A percentile compares a stretch with the other conserved stretches of the same genome.
Evolutionary conservation across 35 echinoderm and acorn worm species (phyloP).

Genomic region (Holothuria glaberrima): DNA sequence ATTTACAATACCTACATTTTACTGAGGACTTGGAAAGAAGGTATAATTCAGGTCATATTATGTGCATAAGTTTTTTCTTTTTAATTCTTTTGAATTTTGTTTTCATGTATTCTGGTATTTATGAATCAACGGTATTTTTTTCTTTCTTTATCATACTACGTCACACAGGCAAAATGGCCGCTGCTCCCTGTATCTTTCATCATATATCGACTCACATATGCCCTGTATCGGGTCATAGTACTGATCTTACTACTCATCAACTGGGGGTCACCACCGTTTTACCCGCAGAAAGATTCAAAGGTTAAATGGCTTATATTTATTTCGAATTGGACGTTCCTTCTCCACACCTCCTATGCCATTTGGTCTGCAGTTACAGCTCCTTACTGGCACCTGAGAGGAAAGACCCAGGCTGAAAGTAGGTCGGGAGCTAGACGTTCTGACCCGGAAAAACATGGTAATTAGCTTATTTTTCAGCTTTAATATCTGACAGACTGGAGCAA

Average conservation of each 20-base stretch:
- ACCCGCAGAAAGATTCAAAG: slow-evolving; percentile 63
- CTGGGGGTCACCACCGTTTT: slow-evolving; percentile 75
- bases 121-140: too few relatives aligned
- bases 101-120: too few relatives aligned
- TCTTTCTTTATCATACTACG: too few relatives aligned
- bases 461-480: too few relatives aligned
- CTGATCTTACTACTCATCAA: slow-evolving; percentile 34
- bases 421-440: too few relatives aligned
- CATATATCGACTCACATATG: slow-evolving; percentile 53
- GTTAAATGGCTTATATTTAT: slow-evolving; percentile 89
- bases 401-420: background rate
- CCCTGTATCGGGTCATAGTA: slow-evolving; percentile 63
- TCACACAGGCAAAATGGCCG: slow-evolving; percentile 70
- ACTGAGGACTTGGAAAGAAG: too few relatives aligned
- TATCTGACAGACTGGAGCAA: too few relatives aligned
- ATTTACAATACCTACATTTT: too few relatives aligned
- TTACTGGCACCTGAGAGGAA: slow-evolving; percentile 53
- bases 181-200: slow-evolving; percentile 62
- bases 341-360: slow-evolving; percentile 44
- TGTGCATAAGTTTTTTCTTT: too few relatives aligned
- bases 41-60: too few relatives aligned
- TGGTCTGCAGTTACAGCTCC: slow-evolving; percentile 44
- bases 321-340: slow-evolving; percentile 79
- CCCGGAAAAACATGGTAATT: too few relatives aligned
- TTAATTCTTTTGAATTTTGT: too few relatives aligned